These are phyloP conservation scores for Brachyalestes nurse DNA, from an alignment of 2,797 vertebrate genomes.

Conservation along the genomic window DNA sequence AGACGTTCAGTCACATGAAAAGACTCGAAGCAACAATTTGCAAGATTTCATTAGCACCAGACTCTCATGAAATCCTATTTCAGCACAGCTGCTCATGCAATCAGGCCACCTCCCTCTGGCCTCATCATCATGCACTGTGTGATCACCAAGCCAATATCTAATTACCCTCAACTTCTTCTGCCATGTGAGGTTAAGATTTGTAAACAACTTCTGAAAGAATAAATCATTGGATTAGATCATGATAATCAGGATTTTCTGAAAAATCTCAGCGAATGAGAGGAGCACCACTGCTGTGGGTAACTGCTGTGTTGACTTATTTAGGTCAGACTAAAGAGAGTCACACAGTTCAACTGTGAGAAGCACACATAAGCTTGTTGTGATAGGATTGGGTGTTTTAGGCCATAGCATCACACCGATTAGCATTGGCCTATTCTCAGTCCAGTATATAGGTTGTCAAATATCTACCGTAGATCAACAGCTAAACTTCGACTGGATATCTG, in stretches of 20 bases:
- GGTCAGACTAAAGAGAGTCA: not conserved
- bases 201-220: slow-evolving; percentile 13
- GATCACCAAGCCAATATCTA: not conserved
- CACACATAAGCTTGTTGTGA: not conserved
- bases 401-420: not conserved
- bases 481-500: not conserved
- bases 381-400: not conserved
- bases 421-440: not conserved
- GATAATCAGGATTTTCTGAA: slow-evolving; percentile 8
- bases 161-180: not conserved
- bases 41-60: slow-evolving; percentile 22
- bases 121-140: slow-evolving; percentile 6
- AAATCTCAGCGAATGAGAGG: not conserved
- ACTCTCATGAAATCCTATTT: not conserved
- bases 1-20: slow-evolving; percentile 1
- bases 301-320: not conserved
- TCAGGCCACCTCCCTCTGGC: slow-evolving; percentile 5
- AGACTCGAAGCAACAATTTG: slow-evolving; percentile 9
- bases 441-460: too few relatives aligned
- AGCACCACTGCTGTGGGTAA: not conserved
- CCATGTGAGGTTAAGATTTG: not conserved
- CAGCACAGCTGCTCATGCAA: slow-evolving; percentile 22
- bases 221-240: slow-evolving; percentile 1
- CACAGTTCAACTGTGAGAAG: slow-evolving; percentile 7
- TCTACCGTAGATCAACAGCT: not conserved